Percentiles rank a stretch among this genome's conserved stretches.
Evolutionary conservation across 2,888 invertebrate species (phyloP).

Genomic region (Saturnia japonica): DNA sequence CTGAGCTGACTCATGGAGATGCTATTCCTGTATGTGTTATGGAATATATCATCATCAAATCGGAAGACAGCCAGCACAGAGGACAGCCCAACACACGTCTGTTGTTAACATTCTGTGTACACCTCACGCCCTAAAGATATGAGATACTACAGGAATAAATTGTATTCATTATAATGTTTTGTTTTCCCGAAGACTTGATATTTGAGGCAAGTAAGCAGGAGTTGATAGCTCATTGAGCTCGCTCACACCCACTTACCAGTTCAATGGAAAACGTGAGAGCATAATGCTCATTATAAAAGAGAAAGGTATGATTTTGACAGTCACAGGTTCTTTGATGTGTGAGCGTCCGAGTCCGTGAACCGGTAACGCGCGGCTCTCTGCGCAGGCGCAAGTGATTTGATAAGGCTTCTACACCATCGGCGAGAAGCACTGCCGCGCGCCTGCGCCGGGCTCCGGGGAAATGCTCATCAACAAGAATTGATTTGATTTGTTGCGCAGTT

Average conservation of each 20-base stretch:
- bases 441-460: no score
- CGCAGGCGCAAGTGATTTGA: background rate
- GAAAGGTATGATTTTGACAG: slow-evolving; percentile 7
- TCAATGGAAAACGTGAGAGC: background rate
- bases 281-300: slow-evolving; percentile 9
- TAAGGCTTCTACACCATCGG: background rate
- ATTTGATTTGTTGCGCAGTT: background rate
- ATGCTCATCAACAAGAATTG: background rate
- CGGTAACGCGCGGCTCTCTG: background rate
- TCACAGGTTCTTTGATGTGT: slow-evolving; percentile 3
- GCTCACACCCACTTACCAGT: background rate
- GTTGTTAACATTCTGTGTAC: background rate
- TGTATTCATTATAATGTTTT: background rate
- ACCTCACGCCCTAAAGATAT: background rate
- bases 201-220: background rate
- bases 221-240: background rate
- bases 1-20: no score
- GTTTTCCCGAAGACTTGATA: background rate
- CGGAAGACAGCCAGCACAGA: no score
- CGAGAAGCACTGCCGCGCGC: background rate
- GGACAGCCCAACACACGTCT: no score
- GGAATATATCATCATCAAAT: no score
- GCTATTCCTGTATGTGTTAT: no score
- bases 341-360: slow-evolving; percentile 1
- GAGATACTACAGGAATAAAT: background rate